Conservation (phyloP, 2,113 vertebrate species). For the Megaceryle torquata region DNA sequence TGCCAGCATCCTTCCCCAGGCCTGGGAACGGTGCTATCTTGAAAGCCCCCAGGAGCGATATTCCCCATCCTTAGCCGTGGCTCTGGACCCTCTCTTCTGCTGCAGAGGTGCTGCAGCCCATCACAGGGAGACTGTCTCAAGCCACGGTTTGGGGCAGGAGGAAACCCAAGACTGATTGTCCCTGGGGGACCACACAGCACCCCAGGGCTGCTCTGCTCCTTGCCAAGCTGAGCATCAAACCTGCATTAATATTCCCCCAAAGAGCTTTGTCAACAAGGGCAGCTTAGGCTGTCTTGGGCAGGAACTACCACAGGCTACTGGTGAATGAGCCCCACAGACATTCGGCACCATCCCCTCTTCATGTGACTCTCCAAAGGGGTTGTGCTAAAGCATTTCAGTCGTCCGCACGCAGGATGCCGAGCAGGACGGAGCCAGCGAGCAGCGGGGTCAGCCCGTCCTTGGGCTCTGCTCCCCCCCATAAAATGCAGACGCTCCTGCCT, state of each 20-base stretch:
- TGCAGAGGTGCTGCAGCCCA: background rate
- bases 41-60: background rate
- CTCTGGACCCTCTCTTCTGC: background rate
- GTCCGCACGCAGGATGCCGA: accelerated
- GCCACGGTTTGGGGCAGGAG: background rate
- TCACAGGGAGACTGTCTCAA: background rate
- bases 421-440: background rate
- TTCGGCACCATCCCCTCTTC: background rate
- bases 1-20: background rate
- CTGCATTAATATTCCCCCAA: background rate
- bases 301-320: background rate
- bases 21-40: accelerated
- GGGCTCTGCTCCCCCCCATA: background rate
- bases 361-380: background rate
- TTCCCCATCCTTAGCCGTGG: background rate
- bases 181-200: background rate
- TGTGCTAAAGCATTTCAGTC: accelerated
- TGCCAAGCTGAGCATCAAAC: background rate
- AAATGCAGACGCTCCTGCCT: constrained; percentile 32
- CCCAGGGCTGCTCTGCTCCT: background rate
- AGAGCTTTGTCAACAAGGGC: background rate
- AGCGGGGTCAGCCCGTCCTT: constrained; percentile 10
- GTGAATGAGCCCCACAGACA: background rate
- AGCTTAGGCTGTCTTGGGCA: background rate
- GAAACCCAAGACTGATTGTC: accelerated